Conservation (phyloP, 2,888 invertebrate genomes). For the Synergus itoensis region DNA sequence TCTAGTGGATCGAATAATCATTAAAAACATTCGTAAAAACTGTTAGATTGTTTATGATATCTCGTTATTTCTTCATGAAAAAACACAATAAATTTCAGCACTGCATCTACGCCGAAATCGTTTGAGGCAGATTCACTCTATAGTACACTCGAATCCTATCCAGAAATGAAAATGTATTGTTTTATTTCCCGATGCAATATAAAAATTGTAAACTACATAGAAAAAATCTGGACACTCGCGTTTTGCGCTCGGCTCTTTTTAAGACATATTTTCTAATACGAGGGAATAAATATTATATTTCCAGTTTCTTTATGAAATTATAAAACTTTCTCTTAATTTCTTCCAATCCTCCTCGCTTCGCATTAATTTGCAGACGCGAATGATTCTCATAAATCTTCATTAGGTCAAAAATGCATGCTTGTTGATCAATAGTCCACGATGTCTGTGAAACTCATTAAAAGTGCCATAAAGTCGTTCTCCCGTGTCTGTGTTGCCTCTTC, state of each 20-base stretch:
- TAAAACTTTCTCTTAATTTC: not conserved
- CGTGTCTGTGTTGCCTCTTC: not conserved
- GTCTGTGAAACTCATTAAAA: conserved; percentile 21
- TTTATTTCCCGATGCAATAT: no score
- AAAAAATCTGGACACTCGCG: no score
- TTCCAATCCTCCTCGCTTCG: not conserved
- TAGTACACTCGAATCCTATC: no score
- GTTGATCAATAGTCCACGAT: conserved; percentile 29
- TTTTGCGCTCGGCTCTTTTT: no score
- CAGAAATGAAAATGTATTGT: no score
- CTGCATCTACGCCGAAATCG: not conserved
- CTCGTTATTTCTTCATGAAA: not conserved
- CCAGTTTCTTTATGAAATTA: not conserved
- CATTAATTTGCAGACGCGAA: conserved; percentile 27
- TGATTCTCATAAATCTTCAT: conserved; percentile 32
- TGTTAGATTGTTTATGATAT: not conserved
- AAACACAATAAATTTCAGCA: not conserved
- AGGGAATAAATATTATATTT: not conserved
- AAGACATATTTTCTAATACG: no score
- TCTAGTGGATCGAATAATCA: conserved; percentile 5
- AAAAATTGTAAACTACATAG: no score
- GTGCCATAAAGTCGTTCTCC: conserved; percentile 17
- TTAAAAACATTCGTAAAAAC: conserved; percentile 2
- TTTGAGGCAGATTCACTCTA: not conserved
- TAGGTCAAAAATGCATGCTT: conserved; percentile 9